Evolutionary conservation across 2,888 invertebrate species (phyloP).

Genomic region (Heliothis peltigera): DNA sequence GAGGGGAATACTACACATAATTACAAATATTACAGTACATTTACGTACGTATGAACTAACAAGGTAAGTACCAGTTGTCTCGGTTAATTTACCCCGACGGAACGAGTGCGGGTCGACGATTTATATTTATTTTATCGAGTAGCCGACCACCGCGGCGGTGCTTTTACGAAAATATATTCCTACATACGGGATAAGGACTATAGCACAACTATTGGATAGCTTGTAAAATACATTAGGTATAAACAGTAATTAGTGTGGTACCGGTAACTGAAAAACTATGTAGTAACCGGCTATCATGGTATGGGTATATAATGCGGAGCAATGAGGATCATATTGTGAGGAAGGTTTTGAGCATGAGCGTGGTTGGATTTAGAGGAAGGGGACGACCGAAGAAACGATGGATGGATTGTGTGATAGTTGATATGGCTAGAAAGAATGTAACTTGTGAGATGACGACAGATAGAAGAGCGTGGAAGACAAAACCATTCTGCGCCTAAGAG

Average conservation of each 20-base stretch:
- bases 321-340: no score
- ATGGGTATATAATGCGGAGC: no score
- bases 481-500: no score
- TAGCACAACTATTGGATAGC: not conserved
- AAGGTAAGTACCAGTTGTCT: constrained; percentile 53
- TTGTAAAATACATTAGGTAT: not conserved
- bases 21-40: not conserved
- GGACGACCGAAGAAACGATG: no score
- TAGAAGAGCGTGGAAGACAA: no score
- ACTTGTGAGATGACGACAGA: no score
- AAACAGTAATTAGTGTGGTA: not conserved
- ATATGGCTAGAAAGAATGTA: no score
- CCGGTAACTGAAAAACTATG: no score
- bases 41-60: constrained; percentile 42
- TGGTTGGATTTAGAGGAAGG: no score
- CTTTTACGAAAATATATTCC: constrained; percentile 28
- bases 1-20: not conserved
- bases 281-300: no score
- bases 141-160: constrained; percentile 9
- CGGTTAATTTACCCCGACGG: constrained; percentile 56
- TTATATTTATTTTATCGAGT: constrained; percentile 64
- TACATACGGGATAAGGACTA: constrained; percentile 3
- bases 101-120: constrained; percentile 54
- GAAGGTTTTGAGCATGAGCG: no score
- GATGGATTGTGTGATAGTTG: no score